Percentiles rank a stretch among this genome's conserved stretches.
Conservation (phyloP, 2,113 vertebrate genomes). For the Melanocharis versteri region DNA sequence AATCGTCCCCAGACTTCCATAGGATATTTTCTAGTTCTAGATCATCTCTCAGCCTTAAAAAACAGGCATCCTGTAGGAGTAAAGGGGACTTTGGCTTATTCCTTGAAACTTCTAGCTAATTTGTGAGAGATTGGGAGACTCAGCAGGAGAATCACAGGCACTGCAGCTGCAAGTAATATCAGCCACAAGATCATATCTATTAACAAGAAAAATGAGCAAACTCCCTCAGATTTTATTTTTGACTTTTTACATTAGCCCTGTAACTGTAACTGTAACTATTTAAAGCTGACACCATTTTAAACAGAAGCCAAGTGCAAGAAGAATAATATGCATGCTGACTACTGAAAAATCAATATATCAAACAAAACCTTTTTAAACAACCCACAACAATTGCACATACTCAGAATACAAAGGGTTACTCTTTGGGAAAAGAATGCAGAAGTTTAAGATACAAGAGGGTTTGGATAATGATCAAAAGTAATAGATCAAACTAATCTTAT, state of each 20-base stretch:
- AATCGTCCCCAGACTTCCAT: background rate
- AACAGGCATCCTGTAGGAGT: background rate
- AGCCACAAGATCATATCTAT: background rate
- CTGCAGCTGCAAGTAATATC: background rate
- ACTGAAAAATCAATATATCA: background rate
- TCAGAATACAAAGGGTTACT: background rate
- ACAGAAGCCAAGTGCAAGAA: background rate
- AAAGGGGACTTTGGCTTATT: background rate
- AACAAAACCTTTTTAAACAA: background rate
- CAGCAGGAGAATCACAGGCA: background rate
- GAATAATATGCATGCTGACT: background rate
- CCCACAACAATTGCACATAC: background rate
- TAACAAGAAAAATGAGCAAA: background rate
- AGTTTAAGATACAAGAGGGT: background rate
- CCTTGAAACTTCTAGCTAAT: background rate
- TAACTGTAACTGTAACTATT: background rate
- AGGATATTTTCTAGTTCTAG: background rate
- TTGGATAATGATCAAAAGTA: background rate
- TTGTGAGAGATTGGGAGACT: background rate
- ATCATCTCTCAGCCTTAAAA: background rate
- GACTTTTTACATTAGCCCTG: background rate
- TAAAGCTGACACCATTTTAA: background rate
- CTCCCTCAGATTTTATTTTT: background rate
- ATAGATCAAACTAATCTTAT: background rate
- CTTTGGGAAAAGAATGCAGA: background rate